Evolutionary conservation across 1,140 invertebrate genomes (phyloP).

Genomic region (Mactra quadrangularis): DNA sequence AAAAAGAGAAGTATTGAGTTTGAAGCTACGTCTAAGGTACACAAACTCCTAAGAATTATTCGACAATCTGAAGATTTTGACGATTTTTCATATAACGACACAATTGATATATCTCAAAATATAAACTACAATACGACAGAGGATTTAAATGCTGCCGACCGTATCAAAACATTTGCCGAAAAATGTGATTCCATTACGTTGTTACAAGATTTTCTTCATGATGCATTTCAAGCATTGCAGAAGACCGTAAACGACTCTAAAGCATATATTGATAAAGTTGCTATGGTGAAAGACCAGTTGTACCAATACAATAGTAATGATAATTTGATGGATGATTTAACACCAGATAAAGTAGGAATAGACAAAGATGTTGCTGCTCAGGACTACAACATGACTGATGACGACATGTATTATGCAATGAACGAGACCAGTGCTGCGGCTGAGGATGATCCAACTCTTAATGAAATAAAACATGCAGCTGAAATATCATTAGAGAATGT

Average conservation of each 20-base stretch:
- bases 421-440: constrained; percentile 7
- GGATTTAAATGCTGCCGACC: not conserved
- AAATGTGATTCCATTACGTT: not conserved
- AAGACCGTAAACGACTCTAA: constrained; percentile 9
- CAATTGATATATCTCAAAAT: not conserved
- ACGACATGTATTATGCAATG: constrained; percentile 27
- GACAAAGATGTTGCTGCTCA: constrained; percentile 5
- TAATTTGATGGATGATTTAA: not conserved
- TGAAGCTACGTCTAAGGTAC: not conserved
- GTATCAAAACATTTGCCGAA: constrained; percentile 1
- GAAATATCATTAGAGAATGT: not conserved
- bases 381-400: constrained; percentile 31
- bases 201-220: constrained; percentile 8
- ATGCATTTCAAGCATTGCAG: constrained; percentile 15
- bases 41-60: not conserved
- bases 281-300: not conserved
- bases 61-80: not conserved
- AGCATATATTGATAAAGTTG: not conserved
- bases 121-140: not conserved
- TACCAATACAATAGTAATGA: not conserved
- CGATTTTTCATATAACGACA: not conserved
- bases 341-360: constrained; percentile 27
- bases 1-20: not conserved
- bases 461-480: not conserved
- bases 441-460: not conserved